Percentiles rank a stretch among this genome's conserved stretches.
Evolutionary conservation across 2,113 vertebrate genomes (phyloP).

Genomic region (Ceuthmochares aereus): DNA sequence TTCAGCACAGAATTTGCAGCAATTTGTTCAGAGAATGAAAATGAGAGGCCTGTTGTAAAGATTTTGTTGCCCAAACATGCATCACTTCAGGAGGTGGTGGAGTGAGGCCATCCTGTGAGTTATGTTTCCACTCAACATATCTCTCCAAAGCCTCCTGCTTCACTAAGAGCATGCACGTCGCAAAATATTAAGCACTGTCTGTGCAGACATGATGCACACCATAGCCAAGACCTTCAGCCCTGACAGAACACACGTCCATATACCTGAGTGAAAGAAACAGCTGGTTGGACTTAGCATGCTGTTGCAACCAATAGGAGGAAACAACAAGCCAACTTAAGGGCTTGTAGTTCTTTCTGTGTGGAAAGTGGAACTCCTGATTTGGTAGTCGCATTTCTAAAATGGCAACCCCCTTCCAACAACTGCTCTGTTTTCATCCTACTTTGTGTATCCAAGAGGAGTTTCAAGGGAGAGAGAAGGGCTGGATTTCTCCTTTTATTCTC

Average conservation of each 20-base stretch:
- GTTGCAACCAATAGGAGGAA: neutral
- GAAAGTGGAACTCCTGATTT: neutral
- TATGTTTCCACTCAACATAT: neutral
- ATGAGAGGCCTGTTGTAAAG: neutral
- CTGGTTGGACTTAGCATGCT: neutral
- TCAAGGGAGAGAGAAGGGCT: neutral
- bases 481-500: neutral
- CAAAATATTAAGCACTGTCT: neutral
- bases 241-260: neutral
- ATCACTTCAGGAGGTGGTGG: neutral
- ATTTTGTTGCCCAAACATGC: neutral
- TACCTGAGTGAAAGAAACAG: constrained; percentile 55
- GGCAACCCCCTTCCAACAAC: neutral
- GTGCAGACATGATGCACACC: neutral
- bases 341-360: neutral
- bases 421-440: neutral
- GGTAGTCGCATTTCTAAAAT: neutral
- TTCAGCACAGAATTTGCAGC: constrained; percentile 16
- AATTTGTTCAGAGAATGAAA: constrained; percentile 9
- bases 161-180: neutral
- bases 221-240: neutral
- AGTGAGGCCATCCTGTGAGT: neutral
- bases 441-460: neutral
- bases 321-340: neutral
- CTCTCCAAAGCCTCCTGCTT: neutral